Conservation (phyloP, 2,113 vertebrate genomes). For the Otolemur garnettii region DNA sequence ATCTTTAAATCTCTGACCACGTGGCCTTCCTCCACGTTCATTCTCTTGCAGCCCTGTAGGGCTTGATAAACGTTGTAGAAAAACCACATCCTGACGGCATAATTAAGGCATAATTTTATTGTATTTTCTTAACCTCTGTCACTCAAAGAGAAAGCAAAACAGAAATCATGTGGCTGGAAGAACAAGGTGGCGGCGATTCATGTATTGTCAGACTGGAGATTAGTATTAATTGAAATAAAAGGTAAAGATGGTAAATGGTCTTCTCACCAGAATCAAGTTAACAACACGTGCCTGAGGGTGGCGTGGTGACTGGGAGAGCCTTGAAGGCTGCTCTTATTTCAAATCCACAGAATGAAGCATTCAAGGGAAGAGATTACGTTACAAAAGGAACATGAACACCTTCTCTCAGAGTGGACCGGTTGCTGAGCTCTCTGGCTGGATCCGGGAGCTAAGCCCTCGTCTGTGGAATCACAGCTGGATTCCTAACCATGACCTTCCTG, state of each 20-base stretch:
- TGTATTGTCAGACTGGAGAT: not conserved
- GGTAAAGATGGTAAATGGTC: not conserved
- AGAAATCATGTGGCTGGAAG: not conserved
- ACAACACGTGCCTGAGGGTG: not conserved
- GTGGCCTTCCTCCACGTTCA: not conserved
- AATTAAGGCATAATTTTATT: constrained; percentile 15
- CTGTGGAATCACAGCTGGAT: not conserved
- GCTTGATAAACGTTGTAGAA: not conserved
- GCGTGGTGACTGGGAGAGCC: not conserved
- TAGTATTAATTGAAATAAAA: constrained; percentile 18
- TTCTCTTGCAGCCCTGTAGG: not conserved
- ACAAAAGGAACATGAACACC: not conserved
- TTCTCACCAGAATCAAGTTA: not conserved
- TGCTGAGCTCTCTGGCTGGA: not conserved
- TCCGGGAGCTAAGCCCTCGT: rapidly evolving
- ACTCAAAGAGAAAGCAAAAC: constrained; percentile 27
- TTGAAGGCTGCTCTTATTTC: not conserved
- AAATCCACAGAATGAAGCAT: not conserved
- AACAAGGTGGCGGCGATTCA: constrained; percentile 15
- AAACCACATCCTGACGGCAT: not conserved
- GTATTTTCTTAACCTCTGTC: constrained; percentile 52
- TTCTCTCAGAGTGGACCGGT: too few species aligned
- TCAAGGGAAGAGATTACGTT: not conserved
- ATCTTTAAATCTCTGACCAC: constrained; percentile 41
- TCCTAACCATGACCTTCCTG: not conserved